Base-by-base conservation (phyloP, 2,888 invertebrate species). In the Drosophila nr. perissopoda region DNA sequence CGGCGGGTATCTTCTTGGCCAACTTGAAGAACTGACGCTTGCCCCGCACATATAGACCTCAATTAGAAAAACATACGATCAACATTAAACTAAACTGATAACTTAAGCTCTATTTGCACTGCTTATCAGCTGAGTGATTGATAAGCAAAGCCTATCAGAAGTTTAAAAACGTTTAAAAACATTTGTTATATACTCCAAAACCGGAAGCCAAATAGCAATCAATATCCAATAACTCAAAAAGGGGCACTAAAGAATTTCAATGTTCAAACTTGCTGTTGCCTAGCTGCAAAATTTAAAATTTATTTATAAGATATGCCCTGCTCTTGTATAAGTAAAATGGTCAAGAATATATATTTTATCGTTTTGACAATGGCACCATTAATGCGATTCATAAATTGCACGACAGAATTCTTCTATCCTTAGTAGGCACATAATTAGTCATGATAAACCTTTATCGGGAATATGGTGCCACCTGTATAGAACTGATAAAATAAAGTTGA, bases 11-110 rank as follows among this genome's bases (percentile, higher is more conserved):
- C 74, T 94, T 94, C 68, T 96, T 95, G 0, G 95, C 93, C 91
- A 96, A 93, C 84, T 94, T 95, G 92, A 97, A 98, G 83, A 96
- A 94, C 73, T 94, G 94, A 85, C 96, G 96, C 83, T 96, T 96
- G 1, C 95, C 91, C 70, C 97, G 94, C 40, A 94, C 93, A 33
- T 94, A 91, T 1, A 96, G 89, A 93, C 94, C 97, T 97, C 81
- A 40, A 8, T 34, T 18, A 4, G n/a, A 54, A 27, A 25, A 2
- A n/a, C 2, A 13, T 10, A 13, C 5, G 16, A 13, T 27, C 16
- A 46, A n/a, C 31, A 16, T 42, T 34, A 38, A 13, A 56, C 2
- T 33, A 11, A 2, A 16, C n/a, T 49, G 25, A 65, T 65, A 38
- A 46, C n/a, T 38, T 31, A n/a, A n/a, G 34, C n/a, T 36, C 5